These are phyloP conservation scores for Scaptomyza parva DNA, from an alignment of 2,888 invertebrate species.

Conservation along the genomic window DNA sequence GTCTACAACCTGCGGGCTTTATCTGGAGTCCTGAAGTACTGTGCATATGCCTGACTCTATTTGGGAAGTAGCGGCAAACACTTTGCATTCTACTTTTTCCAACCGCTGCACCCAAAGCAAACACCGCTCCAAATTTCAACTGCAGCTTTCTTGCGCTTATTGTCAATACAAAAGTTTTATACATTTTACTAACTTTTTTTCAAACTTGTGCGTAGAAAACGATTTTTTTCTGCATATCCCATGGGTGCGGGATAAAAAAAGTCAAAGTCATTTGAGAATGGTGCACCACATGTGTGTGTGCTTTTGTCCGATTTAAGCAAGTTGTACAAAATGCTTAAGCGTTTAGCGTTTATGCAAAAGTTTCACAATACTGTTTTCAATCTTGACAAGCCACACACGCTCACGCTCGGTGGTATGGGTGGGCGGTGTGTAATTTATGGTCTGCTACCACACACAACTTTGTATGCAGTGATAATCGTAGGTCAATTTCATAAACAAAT, in stretches of 20 bases:
- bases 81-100: constrained; percentile 11
- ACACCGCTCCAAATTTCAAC: constrained; percentile 8
- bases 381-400: constrained; percentile 25
- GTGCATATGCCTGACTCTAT: constrained; percentile 51
- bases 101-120: not conserved
- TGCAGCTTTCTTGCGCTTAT: constrained; percentile 65
- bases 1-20: constrained; percentile 65
- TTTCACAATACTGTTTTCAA: constrained; percentile 38
- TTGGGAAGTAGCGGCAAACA: constrained; percentile 38
- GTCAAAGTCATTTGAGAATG: constrained; percentile 35
- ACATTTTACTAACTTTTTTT: constrained; percentile 61
- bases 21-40: constrained; percentile 51
- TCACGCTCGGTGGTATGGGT: constrained; percentile 8
- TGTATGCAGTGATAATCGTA: constrained; percentile 72
- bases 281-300: constrained; percentile 10
- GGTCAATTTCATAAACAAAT: constrained; percentile 80
- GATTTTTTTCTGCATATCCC: constrained; percentile 55
- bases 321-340: constrained; percentile 69
- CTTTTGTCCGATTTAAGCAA: constrained; percentile 54
- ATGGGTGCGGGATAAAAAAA: constrained; percentile 23
- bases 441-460: constrained; percentile 44
- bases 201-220: constrained; percentile 68
- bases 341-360: constrained; percentile 47
- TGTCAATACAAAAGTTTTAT: constrained; percentile 79
- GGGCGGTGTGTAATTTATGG: constrained; percentile 65